phyloP scores from a whole-genome alignment of 2,797 vertebrate genomes.

The Sebastes steindachneri region DNA sequence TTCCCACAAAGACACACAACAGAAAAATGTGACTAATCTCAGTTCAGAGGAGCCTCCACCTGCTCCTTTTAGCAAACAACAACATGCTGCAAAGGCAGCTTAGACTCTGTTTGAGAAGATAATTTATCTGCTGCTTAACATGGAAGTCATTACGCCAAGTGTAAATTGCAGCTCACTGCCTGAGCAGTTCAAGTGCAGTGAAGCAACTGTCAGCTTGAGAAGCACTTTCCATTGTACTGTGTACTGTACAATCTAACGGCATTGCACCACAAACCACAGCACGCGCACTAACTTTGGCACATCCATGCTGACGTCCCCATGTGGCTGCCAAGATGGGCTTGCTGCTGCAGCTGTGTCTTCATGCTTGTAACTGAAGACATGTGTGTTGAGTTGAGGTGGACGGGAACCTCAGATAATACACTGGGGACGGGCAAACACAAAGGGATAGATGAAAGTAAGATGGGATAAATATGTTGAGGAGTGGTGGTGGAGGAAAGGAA shows the following conservation, averaged over 20 bases:
- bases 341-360: constrained; percentile 26
- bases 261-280: constrained; percentile 17
- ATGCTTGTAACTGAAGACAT: constrained; percentile 13
- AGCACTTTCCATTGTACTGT: constrained; percentile 1
- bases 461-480: not conserved
- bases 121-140: not conserved
- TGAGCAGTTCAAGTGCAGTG: not conserved
- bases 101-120: not conserved
- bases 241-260: not conserved
- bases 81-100: not conserved
- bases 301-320: not conserved
- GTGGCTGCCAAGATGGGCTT: constrained; percentile 28
- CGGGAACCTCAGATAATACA: not conserved
- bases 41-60: not conserved
- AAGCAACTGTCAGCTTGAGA: constrained; percentile 17
- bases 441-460: not conserved
- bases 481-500: not conserved
- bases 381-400: constrained; percentile 14
- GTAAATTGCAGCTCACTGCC: not conserved
- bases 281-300: constrained; percentile 11
- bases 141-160: not conserved
- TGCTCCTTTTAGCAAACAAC: not conserved
- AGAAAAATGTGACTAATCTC: not conserved
- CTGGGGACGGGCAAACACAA: not conserved
- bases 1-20: not conserved